Percentiles rank a stretch among this genome's conserved stretches.
Conservation (phyloP, 2,888 invertebrate species). For the Hetaerina titia region DNA sequence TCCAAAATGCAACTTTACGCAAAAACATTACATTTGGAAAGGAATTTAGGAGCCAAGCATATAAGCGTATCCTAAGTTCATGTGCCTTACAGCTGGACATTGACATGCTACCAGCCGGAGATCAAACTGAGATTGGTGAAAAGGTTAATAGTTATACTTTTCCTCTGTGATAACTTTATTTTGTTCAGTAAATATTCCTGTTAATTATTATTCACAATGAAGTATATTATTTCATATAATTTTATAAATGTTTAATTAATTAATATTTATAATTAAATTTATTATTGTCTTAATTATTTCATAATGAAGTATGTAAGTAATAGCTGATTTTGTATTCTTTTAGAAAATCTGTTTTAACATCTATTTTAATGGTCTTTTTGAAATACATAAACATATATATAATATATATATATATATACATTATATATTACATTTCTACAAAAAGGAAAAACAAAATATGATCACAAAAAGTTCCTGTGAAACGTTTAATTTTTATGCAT, state of each 20-base stretch:
- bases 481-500: no score
- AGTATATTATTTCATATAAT: no score
- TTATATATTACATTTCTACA: neutral
- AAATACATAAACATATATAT: neutral
- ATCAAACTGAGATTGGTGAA: constrained; percentile 82
- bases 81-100: constrained; percentile 80
- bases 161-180: no score
- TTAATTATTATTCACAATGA: no score
- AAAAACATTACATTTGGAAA: constrained; percentile 80
- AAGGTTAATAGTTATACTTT: constrained; percentile 76
- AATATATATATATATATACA: neutral
- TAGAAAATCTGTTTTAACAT: neutral
- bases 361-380: neutral
- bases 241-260: no score
- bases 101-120: constrained; percentile 79
- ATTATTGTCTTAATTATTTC: no score
- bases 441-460: no score
- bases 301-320: neutral
- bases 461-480: no score
- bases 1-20: constrained; percentile 80
- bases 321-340: neutral
- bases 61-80: constrained; percentile 77
- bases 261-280: no score
- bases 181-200: no score
- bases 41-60: constrained; percentile 74